Evolutionary conservation across 2,113 vertebrate genomes (phyloP).

Genomic region (Panthera tigris): DNA sequence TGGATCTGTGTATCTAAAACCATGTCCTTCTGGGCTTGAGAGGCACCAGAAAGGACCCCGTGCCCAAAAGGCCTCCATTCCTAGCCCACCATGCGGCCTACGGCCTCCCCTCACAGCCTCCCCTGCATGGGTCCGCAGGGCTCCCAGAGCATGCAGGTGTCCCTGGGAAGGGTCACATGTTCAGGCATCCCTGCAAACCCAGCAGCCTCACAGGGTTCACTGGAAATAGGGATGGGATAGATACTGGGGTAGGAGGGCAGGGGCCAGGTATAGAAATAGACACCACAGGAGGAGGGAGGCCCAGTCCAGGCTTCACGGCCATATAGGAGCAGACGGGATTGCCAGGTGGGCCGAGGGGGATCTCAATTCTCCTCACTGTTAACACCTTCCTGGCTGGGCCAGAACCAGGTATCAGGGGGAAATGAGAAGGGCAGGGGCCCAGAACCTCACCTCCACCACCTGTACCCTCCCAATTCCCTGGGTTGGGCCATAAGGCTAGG

Average conservation of each 20-base stretch:
- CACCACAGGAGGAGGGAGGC: not conserved
- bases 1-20: not conserved
- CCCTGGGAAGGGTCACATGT: not conserved
- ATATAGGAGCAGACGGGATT: rapidly evolving
- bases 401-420: not conserved
- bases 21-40: not conserved
- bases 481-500: not conserved
- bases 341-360: not conserved
- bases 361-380: not conserved
- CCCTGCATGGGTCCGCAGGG: not conserved
- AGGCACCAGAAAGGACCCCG: not conserved
- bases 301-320: not conserved
- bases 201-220: not conserved
- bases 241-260: not conserved
- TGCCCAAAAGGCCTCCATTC: not conserved
- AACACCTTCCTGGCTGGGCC: not conserved
- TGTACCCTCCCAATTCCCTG: not conserved
- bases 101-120: rapidly evolving
- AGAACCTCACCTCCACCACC: not conserved
- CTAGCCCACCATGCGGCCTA: not conserved
- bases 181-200: not conserved
- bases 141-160: not conserved
- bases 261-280: not conserved
- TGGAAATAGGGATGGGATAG: not conserved
- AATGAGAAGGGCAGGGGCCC: not conserved